Percentiles rank a stretch among this genome's conserved stretches.
These are phyloP conservation scores for Nematolebias whitei DNA, from an alignment of 2,113 vertebrate species.

Conservation along the genomic window DNA sequence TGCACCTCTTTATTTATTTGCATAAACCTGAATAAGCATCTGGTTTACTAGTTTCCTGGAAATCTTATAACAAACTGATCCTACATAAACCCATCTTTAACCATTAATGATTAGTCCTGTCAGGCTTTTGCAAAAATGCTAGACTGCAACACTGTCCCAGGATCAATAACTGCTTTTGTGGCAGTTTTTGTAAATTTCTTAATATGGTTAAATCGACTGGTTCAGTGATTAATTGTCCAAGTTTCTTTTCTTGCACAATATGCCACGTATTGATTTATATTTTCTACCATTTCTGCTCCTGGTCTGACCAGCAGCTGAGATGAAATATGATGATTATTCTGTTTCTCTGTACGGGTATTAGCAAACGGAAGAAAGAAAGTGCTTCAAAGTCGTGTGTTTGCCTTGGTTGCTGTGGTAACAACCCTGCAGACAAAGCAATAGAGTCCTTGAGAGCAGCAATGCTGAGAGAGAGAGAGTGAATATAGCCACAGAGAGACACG, in stretches of 20 bases:
- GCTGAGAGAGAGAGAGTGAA: constrained; percentile 63
- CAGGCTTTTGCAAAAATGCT: constrained; percentile 27
- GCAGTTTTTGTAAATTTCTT: constrained; percentile 37
- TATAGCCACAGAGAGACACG: constrained; percentile 40
- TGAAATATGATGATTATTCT: constrained; percentile 28
- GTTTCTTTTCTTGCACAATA: constrained; percentile 25
- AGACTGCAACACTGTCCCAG: neutral
- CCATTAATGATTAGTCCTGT: neutral
- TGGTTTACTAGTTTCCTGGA: constrained; percentile 4
- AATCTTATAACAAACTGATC: neutral
- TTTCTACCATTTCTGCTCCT: constrained; percentile 17
- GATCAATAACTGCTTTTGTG: constrained; percentile 40
- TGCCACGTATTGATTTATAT: constrained; percentile 44
- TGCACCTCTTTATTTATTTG: neutral
- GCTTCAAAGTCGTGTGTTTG: constrained; percentile 64
- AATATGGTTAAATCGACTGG: constrained; percentile 28
- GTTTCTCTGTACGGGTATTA: constrained; percentile 20
- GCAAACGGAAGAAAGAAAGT: constrained; percentile 50
- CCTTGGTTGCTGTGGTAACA: constrained; percentile 76
- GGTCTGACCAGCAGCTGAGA: constrained; percentile 12
- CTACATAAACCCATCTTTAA: constrained; percentile 4
- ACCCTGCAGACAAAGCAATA: constrained; percentile 66
- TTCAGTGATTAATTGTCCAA: constrained; percentile 45
- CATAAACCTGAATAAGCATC: neutral
- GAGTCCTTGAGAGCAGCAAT: constrained; percentile 75